Evolutionary conservation across 2,888 invertebrate species (phyloP), one percentile per base, ranked within the genome.

Genomic region (Dryococelus australis): DNA sequence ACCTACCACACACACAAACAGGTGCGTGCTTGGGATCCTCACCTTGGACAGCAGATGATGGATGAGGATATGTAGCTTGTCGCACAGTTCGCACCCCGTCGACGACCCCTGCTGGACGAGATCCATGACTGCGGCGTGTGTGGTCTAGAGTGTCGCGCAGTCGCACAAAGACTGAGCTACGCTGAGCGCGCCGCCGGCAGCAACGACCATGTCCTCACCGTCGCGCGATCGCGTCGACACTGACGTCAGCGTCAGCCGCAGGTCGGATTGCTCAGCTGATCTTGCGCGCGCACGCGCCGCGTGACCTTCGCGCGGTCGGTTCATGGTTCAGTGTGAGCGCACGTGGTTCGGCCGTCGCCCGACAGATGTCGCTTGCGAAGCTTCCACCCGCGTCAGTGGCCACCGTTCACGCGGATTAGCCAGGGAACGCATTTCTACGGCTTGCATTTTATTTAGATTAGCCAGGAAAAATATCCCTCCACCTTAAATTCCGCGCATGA

Each of bases 41-140:
- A 96, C 96, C 96, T 95, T 95, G 93, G 94, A 94, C 92, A 95
- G 94, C 91, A 95, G 94, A 90, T 95, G 94, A 90, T 95, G 95
- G 91, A 95, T 95, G 91, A 96, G 94, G 90, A 95, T 92, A 91
- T 96, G 94, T 92, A 96, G 96, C 92, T 96, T 96, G 92, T 95
- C 96, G 92, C 96, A 94, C 90, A 96, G 94, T 92, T 96, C 96
- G 90, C 96, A 96, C 84, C 53, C 88, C 35, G 83, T 86, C 28
- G 88, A 85, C 65, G 65, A 65, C 8, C 65, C 65, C n/a, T n/a
- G 65, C 65, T 65, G 65, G 9, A 84, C 84, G 20, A 65, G 87
- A 24, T 87, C 84, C 87, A 87, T 87, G 43, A 24, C 43, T 24
- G 28, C 43, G 13, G 84, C 6, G 20, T 20, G 20, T 24, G 28